These are phyloP conservation scores for Acropternis orthonyx DNA, from an alignment of 2,797 vertebrate species.

Conservation along the genomic window DNA sequence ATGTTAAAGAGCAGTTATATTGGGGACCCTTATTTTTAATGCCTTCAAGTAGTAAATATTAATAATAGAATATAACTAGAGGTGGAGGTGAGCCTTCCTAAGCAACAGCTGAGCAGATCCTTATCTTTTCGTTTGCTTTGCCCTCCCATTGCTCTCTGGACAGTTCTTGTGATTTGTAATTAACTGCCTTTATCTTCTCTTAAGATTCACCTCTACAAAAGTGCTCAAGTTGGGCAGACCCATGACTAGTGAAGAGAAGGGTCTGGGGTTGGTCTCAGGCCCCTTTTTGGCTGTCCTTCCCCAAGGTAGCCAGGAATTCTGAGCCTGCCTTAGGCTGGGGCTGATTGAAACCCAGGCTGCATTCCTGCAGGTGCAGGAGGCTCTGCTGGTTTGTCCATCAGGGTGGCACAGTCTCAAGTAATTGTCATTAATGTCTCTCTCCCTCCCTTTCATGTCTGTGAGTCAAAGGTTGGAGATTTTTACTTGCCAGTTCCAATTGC, in stretches of 20 bases:
- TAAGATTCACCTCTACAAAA: not conserved
- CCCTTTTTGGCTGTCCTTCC: not conserved
- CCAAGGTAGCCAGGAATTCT: not conserved
- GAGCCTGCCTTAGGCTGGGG: not conserved
- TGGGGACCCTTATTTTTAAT: not conserved
- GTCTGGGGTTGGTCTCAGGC: not conserved
- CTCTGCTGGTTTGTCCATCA: constrained; percentile 21
- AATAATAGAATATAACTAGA: not conserved
- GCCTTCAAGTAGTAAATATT: not conserved
- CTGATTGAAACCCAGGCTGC: not conserved
- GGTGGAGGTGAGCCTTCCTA: not conserved
- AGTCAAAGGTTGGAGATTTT: constrained; percentile 32
- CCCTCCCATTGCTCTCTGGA: not conserved
- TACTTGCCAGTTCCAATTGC: constrained; percentile 1
- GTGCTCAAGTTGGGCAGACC: not conserved
- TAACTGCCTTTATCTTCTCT: not conserved
- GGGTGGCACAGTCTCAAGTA: not conserved
- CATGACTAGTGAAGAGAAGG: not conserved
- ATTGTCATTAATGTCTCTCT: not conserved
- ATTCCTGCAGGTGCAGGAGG: constrained; percentile 34
- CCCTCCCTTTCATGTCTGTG: constrained; percentile 27
- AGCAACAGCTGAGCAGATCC: not conserved
- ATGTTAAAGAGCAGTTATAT: not conserved
- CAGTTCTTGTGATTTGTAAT: not conserved
- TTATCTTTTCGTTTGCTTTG: not conserved